phyloP scores from a whole-genome alignment of 2,888 invertebrate species.

The Scaptomyza cyrtandrae region DNA sequence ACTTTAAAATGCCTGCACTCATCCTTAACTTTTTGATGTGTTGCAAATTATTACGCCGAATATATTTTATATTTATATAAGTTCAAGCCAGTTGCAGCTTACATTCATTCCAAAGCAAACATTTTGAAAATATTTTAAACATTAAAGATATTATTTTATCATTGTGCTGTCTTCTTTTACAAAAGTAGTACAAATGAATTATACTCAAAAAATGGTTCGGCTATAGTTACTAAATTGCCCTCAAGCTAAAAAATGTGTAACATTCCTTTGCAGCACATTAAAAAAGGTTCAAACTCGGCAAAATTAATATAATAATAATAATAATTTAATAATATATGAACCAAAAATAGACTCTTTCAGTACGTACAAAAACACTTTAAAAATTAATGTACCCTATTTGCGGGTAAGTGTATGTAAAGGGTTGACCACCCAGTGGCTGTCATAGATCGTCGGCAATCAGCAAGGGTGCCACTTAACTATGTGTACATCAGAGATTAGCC shows the following conservation, averaged over 20 bases:
- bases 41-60: not conserved
- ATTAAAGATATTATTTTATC: not conserved
- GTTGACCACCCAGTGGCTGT: slow-evolving; percentile 23
- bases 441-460: slow-evolving; percentile 60
- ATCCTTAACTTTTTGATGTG: not conserved
- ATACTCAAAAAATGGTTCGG: not conserved
- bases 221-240: not conserved
- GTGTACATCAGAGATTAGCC: slow-evolving; percentile 76
- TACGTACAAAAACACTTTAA: too few relatives aligned
- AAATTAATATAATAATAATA: too few relatives aligned
- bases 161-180: not conserved
- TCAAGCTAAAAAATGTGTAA: not conserved
- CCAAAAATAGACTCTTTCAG: not conserved
- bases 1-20: slow-evolving; percentile 2
- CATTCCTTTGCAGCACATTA: not conserved
- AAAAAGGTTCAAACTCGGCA: not conserved
- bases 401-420: slow-evolving; percentile 8
- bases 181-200: too few relatives aligned
- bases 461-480: slow-evolving; percentile 72
- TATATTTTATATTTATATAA: not conserved
- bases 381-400: not conserved
- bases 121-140: not conserved
- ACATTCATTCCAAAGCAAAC: not conserved
- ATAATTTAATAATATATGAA: not conserved
- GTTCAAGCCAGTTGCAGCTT: not conserved